Conservation (phyloP, 1,140 invertebrate genomes). For the Euschistus heros region DNA sequence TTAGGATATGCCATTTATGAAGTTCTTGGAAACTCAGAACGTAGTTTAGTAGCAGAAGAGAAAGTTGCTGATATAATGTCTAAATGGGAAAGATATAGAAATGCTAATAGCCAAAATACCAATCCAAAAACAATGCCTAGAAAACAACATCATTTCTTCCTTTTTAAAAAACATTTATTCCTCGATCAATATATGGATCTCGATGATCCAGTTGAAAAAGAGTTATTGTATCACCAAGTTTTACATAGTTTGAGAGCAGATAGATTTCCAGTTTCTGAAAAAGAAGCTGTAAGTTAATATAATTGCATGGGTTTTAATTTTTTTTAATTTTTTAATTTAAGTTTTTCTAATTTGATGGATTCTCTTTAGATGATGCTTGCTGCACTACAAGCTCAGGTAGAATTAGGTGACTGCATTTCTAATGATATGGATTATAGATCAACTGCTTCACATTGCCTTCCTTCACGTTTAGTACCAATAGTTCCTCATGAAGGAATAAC, state of each 20-base stretch:
- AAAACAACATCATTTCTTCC: conserved; percentile 48
- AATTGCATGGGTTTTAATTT: not conserved
- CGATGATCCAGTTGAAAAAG: conserved; percentile 84
- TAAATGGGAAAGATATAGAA: conserved; percentile 82
- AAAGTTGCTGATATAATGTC: conserved; percentile 90
- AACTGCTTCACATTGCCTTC: conserved; percentile 70
- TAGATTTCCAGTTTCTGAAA: conserved; percentile 41
- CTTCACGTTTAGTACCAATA: conserved; percentile 61
- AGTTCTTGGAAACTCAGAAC: conserved; percentile 67
- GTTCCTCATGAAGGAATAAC: conserved; percentile 67
- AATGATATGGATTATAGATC: conserved; percentile 56
- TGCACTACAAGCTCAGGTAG: conserved; percentile 84
- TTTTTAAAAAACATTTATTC: conserved; percentile 90
- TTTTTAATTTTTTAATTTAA: not conserved
- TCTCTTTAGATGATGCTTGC: conserved; percentile 74
- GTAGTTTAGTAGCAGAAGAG: conserved; percentile 71
- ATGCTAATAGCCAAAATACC: conserved; percentile 38
- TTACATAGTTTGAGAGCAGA: conserved; percentile 80
- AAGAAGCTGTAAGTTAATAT: conserved; percentile 31
- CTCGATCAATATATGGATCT: conserved; percentile 72
- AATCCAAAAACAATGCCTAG: conserved; percentile 35
- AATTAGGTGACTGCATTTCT: conserved; percentile 70
- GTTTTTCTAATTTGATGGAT: not conserved
- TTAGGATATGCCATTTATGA: conserved; percentile 46
- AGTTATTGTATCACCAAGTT: conserved; percentile 91